Base-by-base conservation (phyloP, 92 coral and sea anemone species). In the Heteractis magnifica region DNA sequence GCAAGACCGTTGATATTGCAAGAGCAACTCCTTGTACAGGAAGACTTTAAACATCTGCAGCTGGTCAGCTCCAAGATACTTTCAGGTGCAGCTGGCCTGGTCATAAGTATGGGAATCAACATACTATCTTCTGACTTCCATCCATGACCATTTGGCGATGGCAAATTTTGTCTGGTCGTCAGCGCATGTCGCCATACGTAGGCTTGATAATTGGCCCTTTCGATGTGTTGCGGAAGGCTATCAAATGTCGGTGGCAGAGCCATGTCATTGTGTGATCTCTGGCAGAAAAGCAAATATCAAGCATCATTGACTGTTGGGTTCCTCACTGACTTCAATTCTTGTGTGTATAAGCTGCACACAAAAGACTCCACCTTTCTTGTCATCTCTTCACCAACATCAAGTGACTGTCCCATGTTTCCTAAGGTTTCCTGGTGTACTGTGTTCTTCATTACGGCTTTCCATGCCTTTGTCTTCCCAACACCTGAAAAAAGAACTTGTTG, bases 11-110 rank as follows among this genome's bases (percentile, higher is more conserved):
- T 82, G 79, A 58, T 85, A 76, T 49, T 86, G 82, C 90, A 86
- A 52, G 87, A 86, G 80, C 84, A 80, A 74, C 82, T 86, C 75
- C 56, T n/a, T 83, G 72, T 53, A 81, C 93, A 86, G 78, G 68
- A 52, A 64, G 90, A 82, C 11, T 79, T 90, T 53, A 81, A 76
- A 79, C 92, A 83, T 51, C 72, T 79, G 78, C 87, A 92, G 78
- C 83, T 92, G 56, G 89, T 92, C 82, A 92, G 87, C 79, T 89
- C 87, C 50, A 83, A 44, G 20, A 89, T 86, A 51, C 91, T 86
- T 59, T 52, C 80, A 52, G 91, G 95, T 59, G 90, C 91, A 58
- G 89, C 89, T 21, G 79, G 86, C 84, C 86, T 91, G 48, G 79
- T 91, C 64, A 89, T 86, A 52, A 78, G 81, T 62, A 78, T 49